Conservation (phyloP, 2,797 vertebrate genomes). For the Babyrousa celebensis region DNA sequence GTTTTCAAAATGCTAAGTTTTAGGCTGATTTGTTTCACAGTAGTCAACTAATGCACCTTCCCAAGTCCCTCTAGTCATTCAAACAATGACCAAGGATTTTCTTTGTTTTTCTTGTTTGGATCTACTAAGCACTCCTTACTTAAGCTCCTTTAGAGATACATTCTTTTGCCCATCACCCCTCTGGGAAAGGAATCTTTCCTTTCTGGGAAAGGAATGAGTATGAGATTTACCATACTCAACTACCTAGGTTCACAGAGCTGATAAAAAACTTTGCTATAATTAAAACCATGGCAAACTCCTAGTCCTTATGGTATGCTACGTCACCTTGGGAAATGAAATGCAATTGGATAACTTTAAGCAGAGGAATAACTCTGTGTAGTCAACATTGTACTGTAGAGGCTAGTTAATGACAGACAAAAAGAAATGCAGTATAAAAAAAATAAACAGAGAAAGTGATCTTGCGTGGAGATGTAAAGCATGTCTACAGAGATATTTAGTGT, state of each 20-base stretch:
- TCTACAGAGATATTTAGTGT: background rate
- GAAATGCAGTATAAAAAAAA: background rate
- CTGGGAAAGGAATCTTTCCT: too few species aligned
- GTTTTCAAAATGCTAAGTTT: background rate
- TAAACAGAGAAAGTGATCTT: background rate
- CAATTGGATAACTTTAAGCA: background rate
- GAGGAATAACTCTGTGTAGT: background rate
- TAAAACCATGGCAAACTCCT: background rate
- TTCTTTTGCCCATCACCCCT: background rate
- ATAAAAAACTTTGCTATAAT: background rate
- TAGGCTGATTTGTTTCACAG: background rate
- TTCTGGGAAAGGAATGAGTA: too few species aligned
- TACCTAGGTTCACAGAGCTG: background rate
- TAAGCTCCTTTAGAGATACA: background rate
- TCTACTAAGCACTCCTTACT: background rate
- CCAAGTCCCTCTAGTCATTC: background rate
- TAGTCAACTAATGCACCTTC: background rate
- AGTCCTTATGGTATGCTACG: background rate
- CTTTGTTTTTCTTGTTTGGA: background rate
- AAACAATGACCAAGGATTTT: background rate
- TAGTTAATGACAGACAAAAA: background rate
- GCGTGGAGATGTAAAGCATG: background rate
- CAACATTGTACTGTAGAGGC: background rate
- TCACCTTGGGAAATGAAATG: background rate
- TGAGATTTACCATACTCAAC: background rate